Conservation (phyloP, 2,113 vertebrate species). For the Syngnathoides biaculeatus region DNA sequence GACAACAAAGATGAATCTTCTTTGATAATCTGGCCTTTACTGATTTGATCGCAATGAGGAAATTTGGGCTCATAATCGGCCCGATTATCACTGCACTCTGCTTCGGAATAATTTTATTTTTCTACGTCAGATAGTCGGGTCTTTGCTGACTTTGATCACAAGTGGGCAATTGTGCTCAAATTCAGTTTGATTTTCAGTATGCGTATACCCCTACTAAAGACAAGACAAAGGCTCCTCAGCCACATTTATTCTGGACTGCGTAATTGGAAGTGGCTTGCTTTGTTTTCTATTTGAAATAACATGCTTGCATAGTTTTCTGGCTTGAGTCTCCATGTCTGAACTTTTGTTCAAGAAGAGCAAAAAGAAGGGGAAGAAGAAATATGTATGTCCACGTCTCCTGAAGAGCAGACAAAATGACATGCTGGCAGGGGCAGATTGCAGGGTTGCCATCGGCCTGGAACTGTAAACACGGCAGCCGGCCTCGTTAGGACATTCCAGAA, state of each 20-base stretch:
- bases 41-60: not conserved
- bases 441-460: slow-evolving; percentile 64
- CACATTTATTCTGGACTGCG: slow-evolving; percentile 26
- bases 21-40: not conserved
- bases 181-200: not conserved
- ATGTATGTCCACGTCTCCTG: slow-evolving; percentile 35
- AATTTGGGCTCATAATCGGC: no score
- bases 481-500: slow-evolving; percentile 72
- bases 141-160: not conserved
- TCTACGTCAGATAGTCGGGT: not conserved
- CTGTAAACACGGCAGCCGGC: slow-evolving; percentile 64
- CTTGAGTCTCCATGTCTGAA: slow-evolving; percentile 23
- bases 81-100: no score
- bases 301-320: not conserved
- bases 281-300: not conserved
- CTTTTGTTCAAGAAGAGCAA: slow-evolving; percentile 27
- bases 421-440: slow-evolving; percentile 62
- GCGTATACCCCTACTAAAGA: not conserved
- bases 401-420: slow-evolving; percentile 68
- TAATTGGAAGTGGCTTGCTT: slow-evolving; percentile 19
- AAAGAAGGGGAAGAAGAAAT: slow-evolving; percentile 33
- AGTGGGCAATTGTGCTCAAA: not conserved
- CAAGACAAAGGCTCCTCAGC: slow-evolving; percentile 13
- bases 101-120: no score
- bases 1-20: no score